phyloP scores from a whole-genome alignment of 1,140 invertebrate genomes.

The Achroia grisella region DNA sequence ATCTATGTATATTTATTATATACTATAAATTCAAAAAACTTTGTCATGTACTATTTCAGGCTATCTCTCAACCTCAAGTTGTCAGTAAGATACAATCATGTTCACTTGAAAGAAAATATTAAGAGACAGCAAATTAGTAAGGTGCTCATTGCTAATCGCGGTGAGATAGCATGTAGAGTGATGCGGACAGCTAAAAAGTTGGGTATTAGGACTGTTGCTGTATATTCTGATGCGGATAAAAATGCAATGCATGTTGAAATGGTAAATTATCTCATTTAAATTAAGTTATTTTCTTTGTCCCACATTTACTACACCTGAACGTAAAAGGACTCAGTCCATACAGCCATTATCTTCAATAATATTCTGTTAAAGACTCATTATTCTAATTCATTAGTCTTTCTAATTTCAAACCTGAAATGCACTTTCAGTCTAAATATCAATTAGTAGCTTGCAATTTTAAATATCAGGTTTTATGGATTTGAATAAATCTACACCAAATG shows the following conservation, averaged over 20 bases:
- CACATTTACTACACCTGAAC: neutral
- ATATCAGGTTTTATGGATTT: no score
- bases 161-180: constrained; percentile 97
- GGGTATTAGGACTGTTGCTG: constrained; percentile 94
- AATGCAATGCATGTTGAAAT: constrained; percentile 86
- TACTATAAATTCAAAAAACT: no score
- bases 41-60: constrained; percentile 26
- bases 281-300: no score
- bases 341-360: no score
- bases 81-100: constrained; percentile 36
- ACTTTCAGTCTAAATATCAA: no score
- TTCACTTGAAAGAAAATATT: constrained; percentile 37
- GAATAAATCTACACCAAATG: no score
- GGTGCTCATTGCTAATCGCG: constrained; percentile 95
- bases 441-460: no score
- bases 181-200: constrained; percentile 91
- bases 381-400: no score
- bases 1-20: no score
- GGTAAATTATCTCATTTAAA: constrained; percentile 70
- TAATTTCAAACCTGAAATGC: no score
- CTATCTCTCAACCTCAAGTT: constrained; percentile 14
- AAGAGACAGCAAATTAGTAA: constrained; percentile 77
- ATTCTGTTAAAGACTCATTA: no score
- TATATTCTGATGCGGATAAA: constrained; percentile 95
- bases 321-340: no score